A percentile compares a stretch with the other conserved stretches of the same genome.
These are phyloP conservation scores for Ophion costatus DNA, from an alignment of 2,888 invertebrate species.

Conservation along the genomic window DNA sequence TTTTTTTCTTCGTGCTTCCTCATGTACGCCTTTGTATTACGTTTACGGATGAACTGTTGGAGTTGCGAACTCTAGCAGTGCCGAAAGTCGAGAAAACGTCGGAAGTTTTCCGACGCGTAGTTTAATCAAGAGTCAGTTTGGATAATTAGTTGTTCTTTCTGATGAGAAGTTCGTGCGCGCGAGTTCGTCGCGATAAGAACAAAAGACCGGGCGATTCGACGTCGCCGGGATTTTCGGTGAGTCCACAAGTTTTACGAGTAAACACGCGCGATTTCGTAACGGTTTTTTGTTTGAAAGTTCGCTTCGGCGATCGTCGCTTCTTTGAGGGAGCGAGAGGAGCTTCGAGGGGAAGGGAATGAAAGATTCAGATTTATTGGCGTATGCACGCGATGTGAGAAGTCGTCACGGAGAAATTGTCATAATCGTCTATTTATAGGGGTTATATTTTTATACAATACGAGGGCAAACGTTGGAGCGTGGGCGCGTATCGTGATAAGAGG, in stretches of 20 bases:
- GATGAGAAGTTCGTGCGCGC: too few species aligned
- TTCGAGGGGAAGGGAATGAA: background rate
- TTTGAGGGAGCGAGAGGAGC: background rate
- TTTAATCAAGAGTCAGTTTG: background rate
- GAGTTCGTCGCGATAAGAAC: background rate
- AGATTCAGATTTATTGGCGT: slow-evolving; percentile 22
- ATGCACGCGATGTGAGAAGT: background rate
- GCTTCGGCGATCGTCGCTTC: background rate
- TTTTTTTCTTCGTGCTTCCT: background rate
- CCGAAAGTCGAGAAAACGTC: background rate
- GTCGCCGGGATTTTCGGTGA: background rate
- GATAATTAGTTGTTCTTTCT: background rate
- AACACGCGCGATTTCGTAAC: background rate
- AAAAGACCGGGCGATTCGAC: background rate
- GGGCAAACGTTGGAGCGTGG: slow-evolving; percentile 23
- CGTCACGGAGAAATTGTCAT: slow-evolving; percentile 19
- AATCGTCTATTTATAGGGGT: slow-evolving; percentile 27
- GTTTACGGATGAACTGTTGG: background rate
- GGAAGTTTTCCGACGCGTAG: background rate
- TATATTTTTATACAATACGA: slow-evolving; percentile 6
- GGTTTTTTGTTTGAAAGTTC: background rate
- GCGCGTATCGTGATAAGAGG: slow-evolving; percentile 27
- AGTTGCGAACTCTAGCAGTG: background rate
- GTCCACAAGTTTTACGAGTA: background rate
- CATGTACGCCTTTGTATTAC: background rate